phyloP scores from a whole-genome alignment of 2,888 invertebrate genomes.

The Acleris emargana region DNA sequence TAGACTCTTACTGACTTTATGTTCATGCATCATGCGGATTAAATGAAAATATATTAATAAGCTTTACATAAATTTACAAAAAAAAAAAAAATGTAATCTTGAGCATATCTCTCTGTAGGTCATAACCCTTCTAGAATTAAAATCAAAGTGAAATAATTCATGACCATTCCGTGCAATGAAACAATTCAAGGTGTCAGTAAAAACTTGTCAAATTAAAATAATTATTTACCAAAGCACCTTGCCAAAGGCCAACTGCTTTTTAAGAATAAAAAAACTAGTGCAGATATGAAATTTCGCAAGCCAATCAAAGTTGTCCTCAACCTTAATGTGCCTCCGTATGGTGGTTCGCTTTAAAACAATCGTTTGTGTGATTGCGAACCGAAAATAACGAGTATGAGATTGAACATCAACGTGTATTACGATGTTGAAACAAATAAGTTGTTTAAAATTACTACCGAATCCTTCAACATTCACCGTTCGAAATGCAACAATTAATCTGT shows the following conservation, averaged over 20 bases:
- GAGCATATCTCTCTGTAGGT: too few relatives aligned
- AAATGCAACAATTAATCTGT: too few relatives aligned
- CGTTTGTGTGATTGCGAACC: background rate
- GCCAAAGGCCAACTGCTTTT: constrained; percentile 55
- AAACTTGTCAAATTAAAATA: constrained; percentile 55
- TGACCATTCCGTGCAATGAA: constrained; percentile 1
- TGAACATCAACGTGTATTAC: background rate
- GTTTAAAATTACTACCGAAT: too few relatives aligned
- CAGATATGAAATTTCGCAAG: constrained; percentile 46
- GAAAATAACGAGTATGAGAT: constrained; percentile 4
- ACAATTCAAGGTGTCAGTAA: constrained; percentile 39
- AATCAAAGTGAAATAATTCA: background rate
- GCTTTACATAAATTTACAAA: too few relatives aligned
- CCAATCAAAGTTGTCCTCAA: constrained; percentile 55
- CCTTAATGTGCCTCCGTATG: constrained; percentile 58
- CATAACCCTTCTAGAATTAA: background rate
- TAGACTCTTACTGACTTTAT: too few relatives aligned
- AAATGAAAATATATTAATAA: too few relatives aligned
- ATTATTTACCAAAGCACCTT: constrained; percentile 52
- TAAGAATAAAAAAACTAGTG: constrained; percentile 47
- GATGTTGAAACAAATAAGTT: constrained; percentile 7
- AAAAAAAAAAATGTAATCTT: too few relatives aligned
- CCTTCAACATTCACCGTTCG: too few relatives aligned
- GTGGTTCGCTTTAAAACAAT: constrained; percentile 26
- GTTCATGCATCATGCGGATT: too few relatives aligned